Base-by-base conservation (phyloP, 2,113 vertebrate species). In the Corythornis madagascariensis region DNA sequence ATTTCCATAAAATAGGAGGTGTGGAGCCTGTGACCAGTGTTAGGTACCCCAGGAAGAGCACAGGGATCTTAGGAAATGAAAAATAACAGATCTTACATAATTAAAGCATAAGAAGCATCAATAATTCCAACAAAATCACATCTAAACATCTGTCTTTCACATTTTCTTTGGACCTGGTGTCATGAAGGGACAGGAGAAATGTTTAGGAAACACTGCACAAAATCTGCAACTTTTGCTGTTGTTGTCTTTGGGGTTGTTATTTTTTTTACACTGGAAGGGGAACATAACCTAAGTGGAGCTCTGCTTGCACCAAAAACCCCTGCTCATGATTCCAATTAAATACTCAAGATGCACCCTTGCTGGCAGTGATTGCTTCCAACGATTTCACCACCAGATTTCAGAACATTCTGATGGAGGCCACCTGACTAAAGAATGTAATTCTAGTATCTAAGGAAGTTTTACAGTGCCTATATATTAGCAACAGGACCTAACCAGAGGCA, bases 301-400 rank as follows among this genome's bases (percentile, higher is more conserved):
- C 72, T 38, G n/a, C 74, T 64, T 81, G 72, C 71, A 88, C 26
- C 57, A 80, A 73, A 81, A 93, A 91, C 35, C 45, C 21, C 61
- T 61, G 50, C 52, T 94, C 69, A 33, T 88, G 40, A 92, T 65
- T 95, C 72, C 72, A 93, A 78, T 88, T 94, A 92, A 92, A 93
- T 83, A 88, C 79, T 88, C 88, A 89, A 88, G 35, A 87, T 86
- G 85, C 87, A 78, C 67, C 82, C 59, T 74, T 94, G 79, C 42
- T 91, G 95, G 92, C 79, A 96, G 73, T 90, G 81, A 81, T 96
- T 95, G 89, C 87, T 93, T 86, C 86, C 77, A 84, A 82, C 90
- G 31, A 81, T 78, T 95, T 86, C 93, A 86, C 74, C 89, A 95
- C 86, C 93, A 96, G 77, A 93, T 94, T 86, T 94, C 83, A 52